phyloP scores from a whole-genome alignment of 1,140 invertebrate genomes.

The Plutomurus gul region DNA sequence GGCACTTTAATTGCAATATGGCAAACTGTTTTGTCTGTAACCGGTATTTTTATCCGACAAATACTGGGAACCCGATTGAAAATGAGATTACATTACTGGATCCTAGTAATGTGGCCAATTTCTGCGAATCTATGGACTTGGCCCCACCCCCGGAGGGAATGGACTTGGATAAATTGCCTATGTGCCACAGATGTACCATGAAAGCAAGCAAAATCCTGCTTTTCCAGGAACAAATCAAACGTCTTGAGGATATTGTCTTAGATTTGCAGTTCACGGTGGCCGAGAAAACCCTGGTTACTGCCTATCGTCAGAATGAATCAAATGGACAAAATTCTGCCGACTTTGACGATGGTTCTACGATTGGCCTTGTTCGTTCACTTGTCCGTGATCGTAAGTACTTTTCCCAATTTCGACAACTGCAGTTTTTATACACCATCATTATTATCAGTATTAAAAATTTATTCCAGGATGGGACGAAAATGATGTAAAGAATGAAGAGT shows the following conservation, averaged over 20 bases:
- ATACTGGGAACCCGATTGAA: background rate
- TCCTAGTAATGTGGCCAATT: background rate
- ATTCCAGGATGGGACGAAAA: constrained; percentile 23
- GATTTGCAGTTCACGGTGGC: background rate
- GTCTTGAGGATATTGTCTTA: background rate
- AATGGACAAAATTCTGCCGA: background rate
- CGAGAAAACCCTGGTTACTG: background rate
- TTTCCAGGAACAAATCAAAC: background rate
- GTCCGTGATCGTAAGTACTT: background rate
- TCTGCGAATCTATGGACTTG: background rate
- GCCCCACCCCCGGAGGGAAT: background rate
- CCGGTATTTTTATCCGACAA: background rate
- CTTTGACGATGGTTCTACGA: background rate
- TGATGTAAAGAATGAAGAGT: background rate
- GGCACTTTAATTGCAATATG: no score
- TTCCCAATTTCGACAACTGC: no score
- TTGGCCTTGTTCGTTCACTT: background rate
- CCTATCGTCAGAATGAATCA: background rate
- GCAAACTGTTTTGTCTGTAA: background rate
- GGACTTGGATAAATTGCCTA: background rate
- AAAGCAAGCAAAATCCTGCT: background rate
- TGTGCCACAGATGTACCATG: background rate
- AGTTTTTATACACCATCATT: background rate
- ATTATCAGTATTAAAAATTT: background rate
- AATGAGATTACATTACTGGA: background rate